Evolutionary conservation across 2,888 invertebrate species (phyloP).

Genomic region (Lasioglossum figueresi): DNA sequence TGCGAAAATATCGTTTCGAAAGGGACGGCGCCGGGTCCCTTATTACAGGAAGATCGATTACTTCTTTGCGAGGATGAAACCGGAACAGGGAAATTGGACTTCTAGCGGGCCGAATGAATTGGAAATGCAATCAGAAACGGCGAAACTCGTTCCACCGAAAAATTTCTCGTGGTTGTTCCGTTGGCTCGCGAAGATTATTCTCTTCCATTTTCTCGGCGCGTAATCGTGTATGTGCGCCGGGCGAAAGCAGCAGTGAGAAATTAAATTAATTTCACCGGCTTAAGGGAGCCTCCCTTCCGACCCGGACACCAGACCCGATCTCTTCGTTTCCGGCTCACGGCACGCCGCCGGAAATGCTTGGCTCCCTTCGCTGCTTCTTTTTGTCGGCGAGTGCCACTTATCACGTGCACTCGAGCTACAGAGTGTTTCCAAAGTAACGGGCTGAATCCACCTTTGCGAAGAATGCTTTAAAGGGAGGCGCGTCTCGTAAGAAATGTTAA

Average conservation of each 20-base stretch:
- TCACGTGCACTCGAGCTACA: slow-evolving; percentile 21
- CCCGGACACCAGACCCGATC: slow-evolving; percentile 45
- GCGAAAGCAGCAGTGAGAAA: slow-evolving; percentile 65
- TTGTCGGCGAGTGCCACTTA: slow-evolving; percentile 25
- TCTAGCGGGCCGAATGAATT: neutral
- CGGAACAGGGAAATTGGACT: slow-evolving; percentile 10
- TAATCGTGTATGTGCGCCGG: slow-evolving; percentile 30
- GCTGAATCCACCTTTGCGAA: neutral
- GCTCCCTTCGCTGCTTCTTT: slow-evolving; percentile 40
- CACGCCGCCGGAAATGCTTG: slow-evolving; percentile 53
- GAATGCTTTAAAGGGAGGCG: neutral
- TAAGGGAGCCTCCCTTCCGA: slow-evolving; percentile 60
- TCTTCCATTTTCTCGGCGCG: slow-evolving; percentile 22
- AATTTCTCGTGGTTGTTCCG: slow-evolving; percentile 8
- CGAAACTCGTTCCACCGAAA: slow-evolving; percentile 3
- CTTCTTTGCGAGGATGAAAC: neutral
- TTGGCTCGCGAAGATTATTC: slow-evolving; percentile 32
- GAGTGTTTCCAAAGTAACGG: slow-evolving; percentile 2
- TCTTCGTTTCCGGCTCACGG: slow-evolving; percentile 61
- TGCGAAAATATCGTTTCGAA: neutral
- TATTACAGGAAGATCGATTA: slow-evolving; percentile 3
- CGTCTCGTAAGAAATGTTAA: neutral
- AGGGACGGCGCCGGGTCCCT: neutral
- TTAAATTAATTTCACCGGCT: slow-evolving; percentile 77
- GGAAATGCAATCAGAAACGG: slow-evolving; percentile 15